Evolutionary conservation across 2,797 vertebrate species (phyloP).

Genomic region (Ataeniobius toweri): DNA sequence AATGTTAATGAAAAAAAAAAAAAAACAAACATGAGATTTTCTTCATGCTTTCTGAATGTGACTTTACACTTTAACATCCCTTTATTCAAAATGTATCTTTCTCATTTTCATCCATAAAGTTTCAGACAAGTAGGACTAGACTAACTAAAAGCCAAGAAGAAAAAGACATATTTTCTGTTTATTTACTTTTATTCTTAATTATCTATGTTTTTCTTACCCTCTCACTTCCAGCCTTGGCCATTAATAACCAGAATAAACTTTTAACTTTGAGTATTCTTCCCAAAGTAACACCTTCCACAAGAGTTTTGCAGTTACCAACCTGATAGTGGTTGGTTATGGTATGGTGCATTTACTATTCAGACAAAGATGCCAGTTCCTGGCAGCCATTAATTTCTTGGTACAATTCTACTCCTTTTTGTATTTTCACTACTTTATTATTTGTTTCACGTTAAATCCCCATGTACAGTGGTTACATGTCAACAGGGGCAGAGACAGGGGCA

Average conservation of each 20-base stretch:
- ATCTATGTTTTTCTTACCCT: background rate
- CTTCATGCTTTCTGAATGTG: background rate
- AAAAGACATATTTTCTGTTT: background rate
- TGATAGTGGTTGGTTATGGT: too few relatives aligned
- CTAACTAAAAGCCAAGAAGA: background rate
- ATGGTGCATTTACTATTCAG: too few relatives aligned
- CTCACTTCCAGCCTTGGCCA: background rate
- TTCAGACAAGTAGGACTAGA: background rate
- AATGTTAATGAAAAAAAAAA: background rate
- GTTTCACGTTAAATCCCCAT: conserved; percentile 4
- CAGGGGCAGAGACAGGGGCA: conserved; percentile 9
- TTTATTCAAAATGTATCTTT: background rate
- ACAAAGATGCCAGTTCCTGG: background rate
- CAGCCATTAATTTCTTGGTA: background rate
- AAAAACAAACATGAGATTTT: background rate
- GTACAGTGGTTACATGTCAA: conserved; percentile 9
- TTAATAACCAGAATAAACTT: background rate
- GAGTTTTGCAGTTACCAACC: too few relatives aligned
- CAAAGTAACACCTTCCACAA: too few relatives aligned
- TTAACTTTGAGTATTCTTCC: too few relatives aligned
- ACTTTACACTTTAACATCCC: background rate
- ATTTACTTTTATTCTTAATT: background rate
- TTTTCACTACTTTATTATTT: conserved; percentile 21
- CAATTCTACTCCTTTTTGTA: conserved; percentile 13
- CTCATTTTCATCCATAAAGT: background rate